These are phyloP conservation scores for Formicarius rufipectus DNA, from an alignment of 2,113 vertebrate genomes.

Conservation along the genomic window DNA sequence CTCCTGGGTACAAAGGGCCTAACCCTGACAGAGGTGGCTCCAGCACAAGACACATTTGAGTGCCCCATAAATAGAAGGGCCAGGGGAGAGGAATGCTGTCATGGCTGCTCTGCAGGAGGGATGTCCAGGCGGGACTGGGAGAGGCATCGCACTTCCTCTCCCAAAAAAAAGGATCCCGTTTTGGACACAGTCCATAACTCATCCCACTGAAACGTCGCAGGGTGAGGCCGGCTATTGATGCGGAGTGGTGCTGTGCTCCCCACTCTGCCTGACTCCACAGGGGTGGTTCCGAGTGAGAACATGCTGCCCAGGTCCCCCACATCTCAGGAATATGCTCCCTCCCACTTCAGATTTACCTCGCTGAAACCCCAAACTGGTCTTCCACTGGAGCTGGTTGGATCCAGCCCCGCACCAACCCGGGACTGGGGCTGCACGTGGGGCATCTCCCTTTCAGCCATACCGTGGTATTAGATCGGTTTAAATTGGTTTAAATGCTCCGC, in stretches of 20 bases:
- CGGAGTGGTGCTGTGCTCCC: accelerated
- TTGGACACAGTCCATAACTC: background rate
- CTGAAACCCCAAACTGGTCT: background rate
- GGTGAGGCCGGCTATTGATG: background rate
- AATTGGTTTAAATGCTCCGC: conserved; percentile 45
- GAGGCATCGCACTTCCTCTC: background rate
- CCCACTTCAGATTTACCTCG: background rate
- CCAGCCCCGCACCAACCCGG: accelerated
- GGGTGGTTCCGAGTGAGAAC: background rate
- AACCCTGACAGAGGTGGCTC: background rate
- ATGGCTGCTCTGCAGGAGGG: background rate
- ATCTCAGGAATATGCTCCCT: background rate
- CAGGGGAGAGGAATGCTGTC: background rate
- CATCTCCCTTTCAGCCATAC: background rate
- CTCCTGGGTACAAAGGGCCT: background rate
- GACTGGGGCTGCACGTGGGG: background rate
- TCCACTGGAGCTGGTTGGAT: background rate
- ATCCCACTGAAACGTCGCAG: background rate
- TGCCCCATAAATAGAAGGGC: background rate
- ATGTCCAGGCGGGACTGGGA: background rate
- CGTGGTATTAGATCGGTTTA: background rate
- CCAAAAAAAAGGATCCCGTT: background rate
- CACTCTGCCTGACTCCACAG: background rate
- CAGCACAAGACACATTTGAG: background rate
- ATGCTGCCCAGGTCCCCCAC: accelerated